A percentile compares a stretch with the other conserved stretches of the same genome.
phyloP scores from a whole-genome alignment of 2,888 invertebrate genomes.

The Thecophora atra region DNA sequence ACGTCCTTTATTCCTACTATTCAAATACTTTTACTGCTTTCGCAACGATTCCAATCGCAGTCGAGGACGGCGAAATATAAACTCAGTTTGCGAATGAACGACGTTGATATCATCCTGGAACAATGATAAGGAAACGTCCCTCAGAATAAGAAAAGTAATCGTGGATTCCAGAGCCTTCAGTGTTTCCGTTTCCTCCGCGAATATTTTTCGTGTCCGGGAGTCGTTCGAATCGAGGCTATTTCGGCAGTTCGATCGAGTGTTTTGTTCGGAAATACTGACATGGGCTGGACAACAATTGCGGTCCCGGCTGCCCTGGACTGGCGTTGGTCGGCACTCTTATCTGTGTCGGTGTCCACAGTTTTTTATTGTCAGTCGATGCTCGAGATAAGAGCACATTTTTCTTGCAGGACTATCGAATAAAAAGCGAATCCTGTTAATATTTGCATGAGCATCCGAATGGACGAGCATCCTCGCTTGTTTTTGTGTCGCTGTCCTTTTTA shows the following conservation, averaged over 20 bases:
- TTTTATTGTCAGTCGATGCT: constrained; percentile 34
- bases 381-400: constrained; percentile 32
- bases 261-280: constrained; percentile 37
- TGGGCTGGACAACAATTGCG: constrained; percentile 35
- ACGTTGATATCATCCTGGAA: too few species aligned
- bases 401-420: constrained; percentile 21
- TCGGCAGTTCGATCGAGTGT: constrained; percentile 6
- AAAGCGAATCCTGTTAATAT: constrained; percentile 26
- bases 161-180: too few species aligned
- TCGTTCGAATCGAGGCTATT: not conserved
- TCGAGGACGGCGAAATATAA: too few species aligned
- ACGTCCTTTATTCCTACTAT: too few species aligned
- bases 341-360: constrained; percentile 20
- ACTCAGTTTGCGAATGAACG: too few species aligned
- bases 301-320: not conserved
- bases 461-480: constrained; percentile 23
- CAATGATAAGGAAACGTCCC: too few species aligned
- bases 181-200: too few species aligned
- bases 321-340: not conserved
- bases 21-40: too few species aligned
- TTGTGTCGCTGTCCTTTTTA: not conserved
- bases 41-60: too few species aligned
- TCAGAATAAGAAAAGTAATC: too few species aligned
- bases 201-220: not conserved
- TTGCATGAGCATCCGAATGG: constrained; percentile 35